Base-by-base conservation (phyloP, 1,140 invertebrate genomes). In the Doryteuthis pealeii region DNA sequence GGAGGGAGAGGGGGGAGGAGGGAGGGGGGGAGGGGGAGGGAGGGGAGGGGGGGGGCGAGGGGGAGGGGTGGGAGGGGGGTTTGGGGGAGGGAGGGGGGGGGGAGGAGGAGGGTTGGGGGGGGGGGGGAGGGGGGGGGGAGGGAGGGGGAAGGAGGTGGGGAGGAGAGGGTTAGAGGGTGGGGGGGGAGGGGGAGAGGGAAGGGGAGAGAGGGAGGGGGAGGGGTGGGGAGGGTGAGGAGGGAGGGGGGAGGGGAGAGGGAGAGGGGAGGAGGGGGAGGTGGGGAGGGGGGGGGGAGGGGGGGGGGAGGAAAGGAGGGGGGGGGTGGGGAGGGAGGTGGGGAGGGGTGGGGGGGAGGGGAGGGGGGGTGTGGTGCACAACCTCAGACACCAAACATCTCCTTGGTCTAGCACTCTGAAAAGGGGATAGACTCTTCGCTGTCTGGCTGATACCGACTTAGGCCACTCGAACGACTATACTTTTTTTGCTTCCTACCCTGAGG, bases 241-340 rank as follows among this genome's bases (percentile, higher is more conserved):
- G 18, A 28, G 6, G 6, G 26, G 26, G 0, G 54, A 22, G 18
- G 26, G 18, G 5, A 58, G 26, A 5, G 26, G 18, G 18, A 28
- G 54, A 58, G 6, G 18, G 26, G 18, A 62, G 54, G 18, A 22
- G 18, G 18, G 18, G 5, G 1, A 22, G 54, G 18, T 5, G 18
- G 6, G 54, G 58, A 14, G 4, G 49, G 28, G 3, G 62, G 12
- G 5, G 49, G 18, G 22, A 10, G 35, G 22, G 32, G 14, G 6
- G 22, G 35, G 1, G 32, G 40, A 40, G 15, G 22, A 35, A 15
- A 73, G 72, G 65, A 35, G 65, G 35, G 66, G 15, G 10, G 72
- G 66, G 32, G 62, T 15, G 15, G 72, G 40, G 31, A 65, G 54
- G 66, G 58, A 73, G 10, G 66, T 10, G 54, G 22, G 54, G 22